phyloP scores from a whole-genome alignment of 2,888 invertebrate species.

The Lucinisca nassula region DNA sequence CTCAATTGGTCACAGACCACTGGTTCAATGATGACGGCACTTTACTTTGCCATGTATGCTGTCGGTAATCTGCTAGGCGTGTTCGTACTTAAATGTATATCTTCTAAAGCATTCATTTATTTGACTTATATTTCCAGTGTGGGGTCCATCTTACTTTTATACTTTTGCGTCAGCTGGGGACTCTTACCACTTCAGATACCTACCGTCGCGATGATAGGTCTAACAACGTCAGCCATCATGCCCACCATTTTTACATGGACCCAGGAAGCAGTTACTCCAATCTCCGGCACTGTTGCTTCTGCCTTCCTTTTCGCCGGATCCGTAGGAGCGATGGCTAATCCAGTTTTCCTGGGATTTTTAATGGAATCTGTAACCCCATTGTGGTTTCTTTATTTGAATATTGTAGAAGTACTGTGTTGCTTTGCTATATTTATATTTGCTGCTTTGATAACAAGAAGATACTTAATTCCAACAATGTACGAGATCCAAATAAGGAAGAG shows the following conservation, averaged over 20 bases:
- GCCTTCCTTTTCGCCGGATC: constrained; percentile 65
- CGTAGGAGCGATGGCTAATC: constrained; percentile 64
- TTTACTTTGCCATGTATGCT: constrained; percentile 53
- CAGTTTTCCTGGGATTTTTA: constrained; percentile 65
- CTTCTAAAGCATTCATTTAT: constrained; percentile 46
- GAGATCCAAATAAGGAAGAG: not conserved
- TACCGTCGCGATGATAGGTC: constrained; percentile 52
- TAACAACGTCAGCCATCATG: constrained; percentile 64
- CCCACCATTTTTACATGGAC: constrained; percentile 70
- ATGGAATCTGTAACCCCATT: constrained; percentile 69
- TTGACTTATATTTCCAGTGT: constrained; percentile 30
- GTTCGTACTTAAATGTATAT: constrained; percentile 44
- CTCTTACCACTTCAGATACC: constrained; percentile 52
- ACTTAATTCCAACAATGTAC: not conserved
- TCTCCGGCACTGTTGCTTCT: constrained; percentile 66
- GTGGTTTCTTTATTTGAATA: constrained; percentile 67
- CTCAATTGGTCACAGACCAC: constrained; percentile 32
- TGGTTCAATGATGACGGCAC: constrained; percentile 33
- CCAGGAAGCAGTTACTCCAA: constrained; percentile 63
- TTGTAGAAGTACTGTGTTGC: constrained; percentile 48
- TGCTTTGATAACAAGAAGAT: constrained; percentile 1
- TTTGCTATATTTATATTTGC: constrained; percentile 15
- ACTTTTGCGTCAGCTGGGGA: constrained; percentile 45
- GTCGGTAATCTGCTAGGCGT: constrained; percentile 51
- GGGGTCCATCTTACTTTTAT: constrained; percentile 29